These are phyloP conservation scores for Limnephilus marmoratus DNA, from an alignment of 2,888 invertebrate species.

Conservation along the genomic window DNA sequence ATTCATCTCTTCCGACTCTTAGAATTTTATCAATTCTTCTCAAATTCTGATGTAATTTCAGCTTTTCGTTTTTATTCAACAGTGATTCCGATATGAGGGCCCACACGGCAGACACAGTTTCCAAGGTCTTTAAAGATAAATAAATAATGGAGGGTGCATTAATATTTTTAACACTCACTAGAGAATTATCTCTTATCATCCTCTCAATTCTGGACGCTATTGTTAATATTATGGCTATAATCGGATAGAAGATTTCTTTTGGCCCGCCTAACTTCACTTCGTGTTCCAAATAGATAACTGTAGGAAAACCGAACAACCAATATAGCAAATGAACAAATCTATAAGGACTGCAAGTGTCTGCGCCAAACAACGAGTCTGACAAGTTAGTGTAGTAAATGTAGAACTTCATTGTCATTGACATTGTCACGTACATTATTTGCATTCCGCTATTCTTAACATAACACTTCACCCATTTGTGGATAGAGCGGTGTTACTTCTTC, in stretches of 20 bases:
- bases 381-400: neutral
- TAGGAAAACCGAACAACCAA: slow-evolving; percentile 46
- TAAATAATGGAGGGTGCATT: slow-evolving; percentile 23
- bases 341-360: neutral
- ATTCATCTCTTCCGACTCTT: slow-evolving; percentile 22
- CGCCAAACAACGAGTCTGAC: neutral
- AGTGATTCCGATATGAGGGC: slow-evolving; percentile 35
- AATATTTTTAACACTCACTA: neutral
- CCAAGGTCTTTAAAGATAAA: slow-evolving; percentile 20
- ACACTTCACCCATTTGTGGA: neutral
- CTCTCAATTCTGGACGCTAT: slow-evolving; percentile 45
- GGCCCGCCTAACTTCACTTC: slow-evolving; percentile 33
- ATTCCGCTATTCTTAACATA: neutral
- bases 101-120: slow-evolving; percentile 24
- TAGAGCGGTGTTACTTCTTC: neutral
- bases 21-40: slow-evolving; percentile 17
- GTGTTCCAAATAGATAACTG: slow-evolving; percentile 26
- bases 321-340: slow-evolving; percentile 37
- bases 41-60: slow-evolving; percentile 30
- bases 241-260: neutral
- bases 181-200: slow-evolving; percentile 30
- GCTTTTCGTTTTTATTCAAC: slow-evolving; percentile 31
- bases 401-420: neutral
- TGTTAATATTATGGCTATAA: slow-evolving; percentile 11
- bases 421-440: neutral